Evolutionary conservation across 2,113 vertebrate species (phyloP).

Genomic region (Capreolus pygargus): DNA sequence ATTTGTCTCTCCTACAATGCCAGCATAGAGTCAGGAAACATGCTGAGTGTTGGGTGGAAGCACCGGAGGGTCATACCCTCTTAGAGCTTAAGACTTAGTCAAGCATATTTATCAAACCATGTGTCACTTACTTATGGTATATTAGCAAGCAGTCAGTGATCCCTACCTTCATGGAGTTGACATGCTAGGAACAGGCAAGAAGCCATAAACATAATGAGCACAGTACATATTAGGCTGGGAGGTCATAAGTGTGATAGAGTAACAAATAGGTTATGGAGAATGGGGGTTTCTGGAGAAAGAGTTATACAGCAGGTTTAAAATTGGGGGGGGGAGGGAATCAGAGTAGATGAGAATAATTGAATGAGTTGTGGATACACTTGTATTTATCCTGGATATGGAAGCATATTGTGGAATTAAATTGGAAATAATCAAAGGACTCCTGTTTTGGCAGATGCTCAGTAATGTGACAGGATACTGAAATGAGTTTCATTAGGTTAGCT

Average conservation of each 20-base stretch:
- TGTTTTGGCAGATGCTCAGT: neutral
- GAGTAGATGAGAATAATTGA: neutral
- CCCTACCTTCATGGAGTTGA: neutral
- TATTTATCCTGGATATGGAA: neutral
- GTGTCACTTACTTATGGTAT: neutral
- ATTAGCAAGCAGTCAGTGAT: neutral
- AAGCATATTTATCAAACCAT: neutral
- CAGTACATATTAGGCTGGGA: neutral
- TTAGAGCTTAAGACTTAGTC: neutral
- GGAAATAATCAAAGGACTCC: neutral
- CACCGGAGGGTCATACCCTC: neutral
- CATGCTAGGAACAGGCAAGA: neutral
- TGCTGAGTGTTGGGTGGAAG: neutral
- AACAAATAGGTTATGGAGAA: neutral
- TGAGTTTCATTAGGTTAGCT: neutral
- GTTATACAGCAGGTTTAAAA: neutral
- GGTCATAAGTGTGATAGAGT: neutral
- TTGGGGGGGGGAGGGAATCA: neutral
- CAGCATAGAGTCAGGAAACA: neutral
- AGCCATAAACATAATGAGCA: neutral
- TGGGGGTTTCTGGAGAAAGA: neutral
- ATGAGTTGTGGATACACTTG: neutral
- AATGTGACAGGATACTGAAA: neutral
- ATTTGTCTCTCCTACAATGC: neutral
- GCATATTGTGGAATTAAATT: neutral